Evolutionary conservation across 2,888 invertebrate genomes (phyloP).

Genomic region (Liposcelis brunnea): DNA sequence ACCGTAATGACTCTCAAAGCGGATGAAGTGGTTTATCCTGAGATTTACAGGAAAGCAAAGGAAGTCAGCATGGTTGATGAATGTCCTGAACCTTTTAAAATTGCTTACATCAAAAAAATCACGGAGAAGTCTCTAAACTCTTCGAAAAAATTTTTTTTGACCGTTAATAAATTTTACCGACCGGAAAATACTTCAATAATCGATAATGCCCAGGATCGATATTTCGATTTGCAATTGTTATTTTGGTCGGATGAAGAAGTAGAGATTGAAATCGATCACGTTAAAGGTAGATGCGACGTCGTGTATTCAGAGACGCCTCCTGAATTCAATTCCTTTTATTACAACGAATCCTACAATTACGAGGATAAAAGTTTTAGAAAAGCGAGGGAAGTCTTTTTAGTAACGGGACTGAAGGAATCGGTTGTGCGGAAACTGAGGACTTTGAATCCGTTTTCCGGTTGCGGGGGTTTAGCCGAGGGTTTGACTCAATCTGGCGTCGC

Average conservation of each 20-base stretch:
- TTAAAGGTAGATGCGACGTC: conserved; percentile 27
- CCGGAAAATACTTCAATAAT: conserved; percentile 28
- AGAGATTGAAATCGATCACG: conserved; percentile 18
- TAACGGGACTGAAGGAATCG: conserved; percentile 39
- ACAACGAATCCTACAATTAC: conserved; percentile 46
- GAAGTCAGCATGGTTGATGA: conserved; percentile 44
- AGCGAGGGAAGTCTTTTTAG: conserved; percentile 23
- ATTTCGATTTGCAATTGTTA: conserved; percentile 27
- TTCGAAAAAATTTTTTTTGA: conserved; percentile 23
- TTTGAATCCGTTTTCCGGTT: conserved; percentile 36
- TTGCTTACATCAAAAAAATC: conserved; percentile 50
- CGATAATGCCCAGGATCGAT: conserved; percentile 21
- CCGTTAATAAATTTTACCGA: conserved; percentile 27
- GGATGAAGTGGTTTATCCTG: conserved; percentile 60
- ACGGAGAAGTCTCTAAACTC: conserved; percentile 22
- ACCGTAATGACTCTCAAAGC: conserved; percentile 23
- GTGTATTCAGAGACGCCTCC: conserved; percentile 25
- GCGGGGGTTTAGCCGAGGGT: conserved; percentile 33
- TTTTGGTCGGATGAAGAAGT: conserved; percentile 30
- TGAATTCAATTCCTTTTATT: conserved; percentile 40
- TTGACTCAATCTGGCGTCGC: conserved; percentile 25
- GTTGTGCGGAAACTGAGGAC: conserved; percentile 20
- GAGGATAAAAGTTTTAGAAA: conserved; percentile 36
- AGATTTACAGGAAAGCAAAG: conserved; percentile 58
- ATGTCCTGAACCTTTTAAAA: conserved; percentile 57